A percentile compares a stretch with the other conserved stretches of the same genome.
Conservation (phyloP, 1,140 invertebrate genomes). For the Oppia nitens region DNA sequence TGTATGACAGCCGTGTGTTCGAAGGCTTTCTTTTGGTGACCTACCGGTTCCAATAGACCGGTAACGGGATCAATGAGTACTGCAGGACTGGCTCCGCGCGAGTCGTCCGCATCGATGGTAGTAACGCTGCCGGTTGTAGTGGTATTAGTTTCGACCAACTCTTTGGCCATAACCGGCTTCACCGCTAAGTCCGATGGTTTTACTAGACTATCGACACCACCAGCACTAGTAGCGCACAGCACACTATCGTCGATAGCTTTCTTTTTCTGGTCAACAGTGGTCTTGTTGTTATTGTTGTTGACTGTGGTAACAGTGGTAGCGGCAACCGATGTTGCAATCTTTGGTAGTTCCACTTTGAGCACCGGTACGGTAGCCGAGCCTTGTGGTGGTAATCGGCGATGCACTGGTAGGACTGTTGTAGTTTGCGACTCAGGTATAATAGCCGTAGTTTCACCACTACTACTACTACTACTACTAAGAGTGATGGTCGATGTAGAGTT, state of each 20-base stretch:
- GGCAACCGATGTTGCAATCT: slow-evolving; percentile 13
- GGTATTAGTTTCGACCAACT: not conserved
- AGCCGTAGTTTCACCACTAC: too few relatives aligned
- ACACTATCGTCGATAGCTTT: not conserved
- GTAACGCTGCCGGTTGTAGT: not conserved
- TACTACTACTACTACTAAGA: too few relatives aligned
- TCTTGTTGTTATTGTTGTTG: slow-evolving; percentile 13
- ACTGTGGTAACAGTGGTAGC: not conserved
- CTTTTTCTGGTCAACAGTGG: slow-evolving; percentile 8
- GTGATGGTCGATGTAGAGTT: too few relatives aligned
- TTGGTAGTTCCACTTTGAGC: slow-evolving; percentile 24
- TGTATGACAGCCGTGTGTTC: not conserved
- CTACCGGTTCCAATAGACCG: slow-evolving; percentile 44
- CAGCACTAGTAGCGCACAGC: not conserved
- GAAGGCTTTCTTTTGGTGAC: slow-evolving; percentile 5
- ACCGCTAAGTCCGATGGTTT: too few relatives aligned
- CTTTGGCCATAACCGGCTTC: too few relatives aligned
- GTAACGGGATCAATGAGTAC: slow-evolving; percentile 55
- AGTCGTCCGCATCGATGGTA: not conserved
- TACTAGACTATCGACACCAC: slow-evolving; percentile 13
- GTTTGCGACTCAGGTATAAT: not conserved
- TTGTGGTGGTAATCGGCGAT: too few relatives aligned
- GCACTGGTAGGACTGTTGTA: not conserved
- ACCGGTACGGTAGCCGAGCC: not conserved
- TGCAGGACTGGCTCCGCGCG: slow-evolving; percentile 23